These are phyloP conservation scores for Ditula angustiorana DNA, from an alignment of 2,888 invertebrate genomes.

Conservation along the genomic window DNA sequence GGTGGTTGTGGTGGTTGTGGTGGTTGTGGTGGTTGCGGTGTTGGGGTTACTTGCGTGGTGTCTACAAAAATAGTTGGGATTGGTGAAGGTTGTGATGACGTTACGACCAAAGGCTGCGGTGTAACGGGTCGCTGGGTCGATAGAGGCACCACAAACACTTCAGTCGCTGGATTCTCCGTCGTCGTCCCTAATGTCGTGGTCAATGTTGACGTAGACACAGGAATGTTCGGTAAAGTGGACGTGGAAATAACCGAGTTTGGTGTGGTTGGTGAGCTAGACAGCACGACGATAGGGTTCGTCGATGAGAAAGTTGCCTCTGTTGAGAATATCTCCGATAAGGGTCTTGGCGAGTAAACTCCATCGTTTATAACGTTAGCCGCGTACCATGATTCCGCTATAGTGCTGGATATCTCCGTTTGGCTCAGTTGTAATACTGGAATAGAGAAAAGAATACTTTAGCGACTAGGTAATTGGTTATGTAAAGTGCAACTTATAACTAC, in stretches of 20 bases:
- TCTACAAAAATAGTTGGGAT: background rate
- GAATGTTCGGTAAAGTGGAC: background rate
- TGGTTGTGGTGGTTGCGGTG: background rate
- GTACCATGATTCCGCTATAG: constrained; percentile 69
- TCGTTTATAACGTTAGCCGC: constrained; percentile 75
- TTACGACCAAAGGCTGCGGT: constrained; percentile 24
- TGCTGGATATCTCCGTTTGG: constrained; percentile 68
- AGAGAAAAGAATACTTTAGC: constrained; percentile 21
- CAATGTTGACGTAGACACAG: constrained; percentile 37
- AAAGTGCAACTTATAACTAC: too few relatives aligned
- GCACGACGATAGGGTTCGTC: constrained; percentile 61
- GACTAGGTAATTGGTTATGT: background rate
- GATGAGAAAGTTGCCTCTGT: constrained; percentile 64
- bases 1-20: background rate
- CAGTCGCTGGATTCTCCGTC: constrained; percentile 19
- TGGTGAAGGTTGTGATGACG: constrained; percentile 18
- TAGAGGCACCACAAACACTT: constrained; percentile 23
- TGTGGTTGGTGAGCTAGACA: constrained; percentile 39
- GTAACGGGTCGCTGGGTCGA: constrained; percentile 24
- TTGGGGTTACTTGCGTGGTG: constrained; percentile 2
- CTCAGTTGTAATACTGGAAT: constrained; percentile 79
- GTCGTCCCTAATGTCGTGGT: constrained; percentile 28
- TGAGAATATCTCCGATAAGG: constrained; percentile 74
- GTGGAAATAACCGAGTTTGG: constrained; percentile 22
- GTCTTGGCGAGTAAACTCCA: constrained; percentile 68